phyloP scores from a whole-genome alignment of 2,888 invertebrate genomes.

The Ochropleura plecta region DNA sequence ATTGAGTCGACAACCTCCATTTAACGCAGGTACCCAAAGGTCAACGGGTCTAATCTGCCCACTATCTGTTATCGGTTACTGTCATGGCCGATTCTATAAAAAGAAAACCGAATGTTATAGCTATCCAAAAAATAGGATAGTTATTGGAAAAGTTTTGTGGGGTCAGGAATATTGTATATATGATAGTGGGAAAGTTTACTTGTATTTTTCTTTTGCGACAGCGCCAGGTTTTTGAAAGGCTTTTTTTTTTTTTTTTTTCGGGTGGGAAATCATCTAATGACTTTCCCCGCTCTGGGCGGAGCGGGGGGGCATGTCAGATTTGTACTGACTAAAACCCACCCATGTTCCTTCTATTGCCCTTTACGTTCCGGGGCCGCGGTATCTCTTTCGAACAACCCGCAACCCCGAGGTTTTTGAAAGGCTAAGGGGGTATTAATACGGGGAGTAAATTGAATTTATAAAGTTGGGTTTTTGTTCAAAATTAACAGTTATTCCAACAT shows the following conservation, averaged over 20 bases:
- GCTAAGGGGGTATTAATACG: neutral
- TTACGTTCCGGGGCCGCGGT: too few species aligned
- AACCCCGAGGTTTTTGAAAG: too few species aligned
- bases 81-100: slow-evolving; percentile 36
- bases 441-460: neutral
- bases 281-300: too few species aligned
- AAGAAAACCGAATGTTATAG: slow-evolving; percentile 26
- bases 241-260: too few species aligned
- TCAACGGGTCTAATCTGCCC: slow-evolving; percentile 3
- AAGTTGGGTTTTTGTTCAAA: neutral
- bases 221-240: slow-evolving; percentile 4
- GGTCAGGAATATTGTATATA: slow-evolving; percentile 13
- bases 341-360: too few species aligned
- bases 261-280: too few species aligned
- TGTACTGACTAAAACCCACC: too few species aligned
- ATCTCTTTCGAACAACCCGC: too few species aligned
- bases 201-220: neutral
- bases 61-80: slow-evolving; percentile 32
- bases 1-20: slow-evolving; percentile 43
- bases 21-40: slow-evolving; percentile 17
- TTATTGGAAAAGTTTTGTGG: slow-evolving; percentile 9
- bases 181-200: neutral
- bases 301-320: too few species aligned
- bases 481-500: neutral
- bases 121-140: slow-evolving; percentile 20